These are phyloP conservation scores for Brachypodius melanocephalos DNA, from an alignment of 2,113 vertebrate genomes.

Conservation along the genomic window DNA sequence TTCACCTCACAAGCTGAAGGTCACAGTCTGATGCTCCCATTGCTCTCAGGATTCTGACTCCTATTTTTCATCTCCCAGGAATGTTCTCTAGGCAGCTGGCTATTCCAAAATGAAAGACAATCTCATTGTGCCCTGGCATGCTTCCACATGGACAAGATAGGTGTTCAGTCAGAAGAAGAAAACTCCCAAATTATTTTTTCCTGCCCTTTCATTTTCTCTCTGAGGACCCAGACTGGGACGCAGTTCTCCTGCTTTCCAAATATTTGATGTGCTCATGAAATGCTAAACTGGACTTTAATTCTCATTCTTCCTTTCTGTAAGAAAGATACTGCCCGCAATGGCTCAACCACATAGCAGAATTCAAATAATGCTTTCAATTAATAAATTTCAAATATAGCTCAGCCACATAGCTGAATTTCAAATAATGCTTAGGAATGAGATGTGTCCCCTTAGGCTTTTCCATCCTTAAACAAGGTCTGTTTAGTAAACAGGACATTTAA, in stretches of 20 bases:
- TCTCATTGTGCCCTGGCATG: neutral
- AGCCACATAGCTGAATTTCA: neutral
- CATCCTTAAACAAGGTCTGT: neutral
- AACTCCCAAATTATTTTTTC: neutral
- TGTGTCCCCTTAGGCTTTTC: neutral
- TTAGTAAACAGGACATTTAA: neutral
- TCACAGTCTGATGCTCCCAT: accelerated
- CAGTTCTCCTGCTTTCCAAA: neutral
- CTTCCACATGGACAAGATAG: neutral
- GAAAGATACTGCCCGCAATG: neutral
- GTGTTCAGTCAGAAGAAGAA: neutral
- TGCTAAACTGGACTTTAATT: neutral
- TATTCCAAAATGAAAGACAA: neutral
- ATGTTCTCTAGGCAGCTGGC: neutral
- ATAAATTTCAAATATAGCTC: no score
- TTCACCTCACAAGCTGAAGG: neutral
- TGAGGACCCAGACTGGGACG: neutral
- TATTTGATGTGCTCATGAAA: neutral
- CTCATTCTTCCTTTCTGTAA: neutral
- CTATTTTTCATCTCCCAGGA: neutral
- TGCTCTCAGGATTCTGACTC: neutral
- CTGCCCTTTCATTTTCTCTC: neutral
- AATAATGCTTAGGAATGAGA: neutral
- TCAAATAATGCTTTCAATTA: neutral
- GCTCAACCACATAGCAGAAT: neutral